Percentiles rank a stretch among this genome's conserved stretches.
Evolutionary conservation across 2,113 vertebrate genomes (phyloP).

Genomic region (Ailuropoda melanoleuca): DNA sequence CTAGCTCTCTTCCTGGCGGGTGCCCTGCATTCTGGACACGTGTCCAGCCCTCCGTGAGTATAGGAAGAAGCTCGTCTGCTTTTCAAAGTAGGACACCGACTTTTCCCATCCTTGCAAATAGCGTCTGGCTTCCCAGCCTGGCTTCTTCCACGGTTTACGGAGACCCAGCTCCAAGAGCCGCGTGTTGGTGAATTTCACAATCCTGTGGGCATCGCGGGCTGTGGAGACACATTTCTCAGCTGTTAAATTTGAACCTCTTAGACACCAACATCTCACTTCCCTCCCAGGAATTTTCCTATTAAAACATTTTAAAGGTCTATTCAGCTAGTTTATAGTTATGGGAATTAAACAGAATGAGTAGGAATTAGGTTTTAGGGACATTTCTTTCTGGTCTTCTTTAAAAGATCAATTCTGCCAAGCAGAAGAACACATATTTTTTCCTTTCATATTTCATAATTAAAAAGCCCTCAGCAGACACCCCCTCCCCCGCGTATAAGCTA

Average conservation of each 20-base stretch:
- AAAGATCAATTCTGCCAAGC: slow-evolving; percentile 61
- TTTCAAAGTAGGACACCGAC: not conserved
- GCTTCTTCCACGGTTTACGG: not conserved
- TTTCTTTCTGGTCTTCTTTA: slow-evolving; percentile 72
- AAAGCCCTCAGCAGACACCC: slow-evolving; percentile 52
- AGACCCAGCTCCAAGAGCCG: not conserved
- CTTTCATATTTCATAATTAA: slow-evolving; percentile 72
- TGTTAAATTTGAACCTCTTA: slow-evolving; percentile 63
- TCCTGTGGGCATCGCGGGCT: not conserved
- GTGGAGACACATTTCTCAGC: slow-evolving; percentile 44
- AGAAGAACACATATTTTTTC: slow-evolving; percentile 49
- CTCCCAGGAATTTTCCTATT: slow-evolving; percentile 77
- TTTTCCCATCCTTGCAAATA: not conserved
- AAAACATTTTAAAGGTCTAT: slow-evolving; percentile 71
- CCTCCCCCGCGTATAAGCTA: slow-evolving; percentile 16
- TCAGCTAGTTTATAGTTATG: slow-evolving; percentile 71
- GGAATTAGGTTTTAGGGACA: slow-evolving; percentile 71
- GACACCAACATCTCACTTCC: slow-evolving; percentile 59
- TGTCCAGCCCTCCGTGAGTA: too few relatives aligned
- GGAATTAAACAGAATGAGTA: slow-evolving; percentile 64
- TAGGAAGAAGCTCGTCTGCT: not conserved
- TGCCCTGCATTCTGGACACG: not conserved
- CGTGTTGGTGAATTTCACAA: slow-evolving; percentile 27
- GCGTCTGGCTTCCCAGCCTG: not conserved
- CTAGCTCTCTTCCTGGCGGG: not conserved